Evolutionary conservation across 2,797 vertebrate species (phyloP).

Genomic region (Pitangus sulphuratus): DNA sequence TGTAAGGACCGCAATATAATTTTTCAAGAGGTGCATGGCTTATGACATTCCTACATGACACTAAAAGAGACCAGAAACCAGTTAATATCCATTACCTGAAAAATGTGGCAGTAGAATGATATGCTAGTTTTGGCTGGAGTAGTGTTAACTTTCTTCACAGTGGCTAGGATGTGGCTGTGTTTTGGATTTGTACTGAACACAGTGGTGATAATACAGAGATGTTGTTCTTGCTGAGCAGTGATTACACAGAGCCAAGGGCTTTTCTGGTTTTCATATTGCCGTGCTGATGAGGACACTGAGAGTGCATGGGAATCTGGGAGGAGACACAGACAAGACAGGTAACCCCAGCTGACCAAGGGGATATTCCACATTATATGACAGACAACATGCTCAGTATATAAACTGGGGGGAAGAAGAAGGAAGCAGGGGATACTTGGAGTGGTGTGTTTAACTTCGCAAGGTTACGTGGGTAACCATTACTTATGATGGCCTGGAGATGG

Average conservation of each 20-base stretch:
- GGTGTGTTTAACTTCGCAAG: not conserved
- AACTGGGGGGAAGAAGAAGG: not conserved
- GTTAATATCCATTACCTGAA: not conserved
- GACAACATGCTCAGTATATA: not conserved
- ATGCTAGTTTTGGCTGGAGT: not conserved
- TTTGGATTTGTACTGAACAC: not conserved
- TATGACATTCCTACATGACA: not conserved
- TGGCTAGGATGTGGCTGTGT: not conserved
- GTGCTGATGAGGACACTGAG: not conserved
- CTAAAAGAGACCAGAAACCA: not conserved
- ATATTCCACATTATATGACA: not conserved
- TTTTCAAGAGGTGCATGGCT: not conserved
- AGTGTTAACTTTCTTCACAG: not conserved
- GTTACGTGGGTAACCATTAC: not conserved
- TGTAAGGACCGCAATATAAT: not conserved
- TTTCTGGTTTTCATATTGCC: not conserved
- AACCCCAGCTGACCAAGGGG: not conserved
- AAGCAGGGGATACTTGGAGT: accelerated
- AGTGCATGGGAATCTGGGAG: not conserved
- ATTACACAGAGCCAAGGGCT: not conserved
- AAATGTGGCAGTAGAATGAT: not conserved
- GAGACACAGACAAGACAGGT: not conserved
- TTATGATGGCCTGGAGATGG: too few species aligned
- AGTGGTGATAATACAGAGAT: not conserved
- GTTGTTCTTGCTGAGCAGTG: not conserved